A percentile compares a stretch with the other conserved stretches of the same genome.
These are phyloP conservation scores for Chelmon rostratus DNA, from an alignment of 2,797 vertebrate genomes.

Conservation along the genomic window DNA sequence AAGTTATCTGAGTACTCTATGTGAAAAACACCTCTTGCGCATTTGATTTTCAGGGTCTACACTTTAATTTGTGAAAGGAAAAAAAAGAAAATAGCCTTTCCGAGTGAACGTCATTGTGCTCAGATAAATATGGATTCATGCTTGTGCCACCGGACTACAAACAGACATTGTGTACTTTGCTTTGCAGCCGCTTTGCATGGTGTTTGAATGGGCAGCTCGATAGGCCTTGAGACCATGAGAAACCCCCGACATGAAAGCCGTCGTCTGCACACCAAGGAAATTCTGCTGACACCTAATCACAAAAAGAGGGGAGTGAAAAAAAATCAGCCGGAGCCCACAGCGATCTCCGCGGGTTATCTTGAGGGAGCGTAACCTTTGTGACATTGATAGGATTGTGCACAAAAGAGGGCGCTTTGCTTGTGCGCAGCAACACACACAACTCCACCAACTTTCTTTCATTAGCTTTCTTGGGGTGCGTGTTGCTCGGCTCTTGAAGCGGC, in stretches of 20 bases:
- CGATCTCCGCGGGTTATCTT: conserved; percentile 84
- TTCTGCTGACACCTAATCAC: conserved; percentile 86
- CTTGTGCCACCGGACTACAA: conserved; percentile 62
- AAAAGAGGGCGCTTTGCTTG: conserved; percentile 61
- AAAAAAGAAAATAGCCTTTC: background rate
- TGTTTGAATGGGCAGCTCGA: conserved; percentile 69
- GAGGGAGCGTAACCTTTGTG: conserved; percentile 87
- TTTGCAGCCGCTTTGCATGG: conserved; percentile 64
- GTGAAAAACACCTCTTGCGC: background rate
- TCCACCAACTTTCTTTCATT: conserved; percentile 59
- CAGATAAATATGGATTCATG: conserved; percentile 57
- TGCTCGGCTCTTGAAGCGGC: conserved; percentile 60
- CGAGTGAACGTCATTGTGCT: conserved; percentile 26
- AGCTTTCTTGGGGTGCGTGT: conserved; percentile 57
- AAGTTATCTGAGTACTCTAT: background rate
- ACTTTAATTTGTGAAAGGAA: background rate
- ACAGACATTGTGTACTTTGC: conserved; percentile 77
- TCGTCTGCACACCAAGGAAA: conserved; percentile 87
- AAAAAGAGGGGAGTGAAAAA: conserved; percentile 79
- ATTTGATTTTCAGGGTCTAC: conserved; percentile 21
- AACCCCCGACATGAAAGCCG: conserved; percentile 84
- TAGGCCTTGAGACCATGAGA: conserved; percentile 81
- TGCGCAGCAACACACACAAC: conserved; percentile 55
- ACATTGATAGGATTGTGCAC: conserved; percentile 89
- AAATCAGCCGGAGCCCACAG: conserved; percentile 80